Evolutionary conservation across 2,113 vertebrate species (phyloP).

Genomic region (Chaetodon auriga): DNA sequence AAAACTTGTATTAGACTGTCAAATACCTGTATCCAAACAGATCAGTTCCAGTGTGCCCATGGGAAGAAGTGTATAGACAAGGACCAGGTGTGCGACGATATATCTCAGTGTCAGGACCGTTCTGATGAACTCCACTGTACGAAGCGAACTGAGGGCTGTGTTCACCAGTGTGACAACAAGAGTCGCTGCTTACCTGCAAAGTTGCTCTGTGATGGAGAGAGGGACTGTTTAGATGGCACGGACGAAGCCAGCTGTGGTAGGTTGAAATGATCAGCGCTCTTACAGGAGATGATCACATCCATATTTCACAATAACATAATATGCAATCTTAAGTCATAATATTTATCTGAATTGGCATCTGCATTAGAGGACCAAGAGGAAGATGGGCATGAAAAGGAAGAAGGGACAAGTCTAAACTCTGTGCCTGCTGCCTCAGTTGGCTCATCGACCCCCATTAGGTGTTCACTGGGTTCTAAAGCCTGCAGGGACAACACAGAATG

Average conservation of each 20-base stretch:
- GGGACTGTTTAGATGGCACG: conserved; percentile 85
- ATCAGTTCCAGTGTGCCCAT: conserved; percentile 85
- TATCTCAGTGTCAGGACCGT: conserved; percentile 86
- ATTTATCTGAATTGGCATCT: background rate
- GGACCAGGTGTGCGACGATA: conserved; percentile 84
- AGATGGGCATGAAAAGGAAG: background rate
- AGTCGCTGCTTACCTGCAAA: conserved; percentile 84
- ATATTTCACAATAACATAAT: background rate
- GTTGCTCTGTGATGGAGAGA: conserved; percentile 87
- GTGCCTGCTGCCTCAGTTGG: background rate
- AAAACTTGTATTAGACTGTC: background rate
- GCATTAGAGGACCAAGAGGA: conserved; percentile 39
- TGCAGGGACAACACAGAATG: conserved; percentile 82
- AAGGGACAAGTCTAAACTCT: background rate
- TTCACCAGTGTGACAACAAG: conserved; percentile 84
- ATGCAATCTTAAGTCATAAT: background rate
- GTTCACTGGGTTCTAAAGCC: conserved; percentile 55
- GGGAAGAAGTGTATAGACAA: conserved; percentile 80
- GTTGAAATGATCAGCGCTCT: background rate
- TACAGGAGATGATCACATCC: background rate
- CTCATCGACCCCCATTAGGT: conserved; percentile 66
- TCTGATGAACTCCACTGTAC: conserved; percentile 88
- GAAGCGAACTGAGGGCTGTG: conserved; percentile 71
- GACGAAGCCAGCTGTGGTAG: conserved; percentile 86
- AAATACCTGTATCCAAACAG: conserved; percentile 49